Conservation (phyloP, 1,140 invertebrate genomes). For the Leptopilina clavipes region DNA sequence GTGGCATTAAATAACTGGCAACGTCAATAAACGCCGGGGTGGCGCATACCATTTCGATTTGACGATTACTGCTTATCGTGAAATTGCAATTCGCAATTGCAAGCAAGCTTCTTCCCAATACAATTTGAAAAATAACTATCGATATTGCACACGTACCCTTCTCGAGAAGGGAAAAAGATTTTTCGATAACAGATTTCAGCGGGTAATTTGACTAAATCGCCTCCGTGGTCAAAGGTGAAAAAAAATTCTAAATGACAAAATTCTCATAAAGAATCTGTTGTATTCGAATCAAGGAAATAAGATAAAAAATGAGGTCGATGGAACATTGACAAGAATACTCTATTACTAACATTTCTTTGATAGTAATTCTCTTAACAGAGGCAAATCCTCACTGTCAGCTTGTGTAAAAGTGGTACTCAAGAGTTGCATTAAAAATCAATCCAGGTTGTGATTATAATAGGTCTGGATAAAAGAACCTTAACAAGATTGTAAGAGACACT, state of each 20-base stretch:
- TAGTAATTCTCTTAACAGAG: too few species aligned
- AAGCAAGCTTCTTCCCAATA: neutral
- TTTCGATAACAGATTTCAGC: too few species aligned
- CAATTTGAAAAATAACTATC: neutral
- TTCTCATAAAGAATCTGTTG: too few species aligned
- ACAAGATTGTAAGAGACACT: slow-evolving; percentile 28
- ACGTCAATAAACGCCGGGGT: slow-evolving; percentile 11
- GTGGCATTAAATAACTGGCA: slow-evolving; percentile 24
- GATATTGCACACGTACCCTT: slow-evolving; percentile 13
- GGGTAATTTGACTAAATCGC: too few species aligned
- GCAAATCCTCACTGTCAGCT: neutral
- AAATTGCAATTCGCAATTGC: neutral
- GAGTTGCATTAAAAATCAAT: neutral
- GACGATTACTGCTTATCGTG: slow-evolving; percentile 26
- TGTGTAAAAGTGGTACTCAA: slow-evolving; percentile 1
- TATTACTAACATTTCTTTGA: too few species aligned
- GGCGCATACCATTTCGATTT: slow-evolving; percentile 25
- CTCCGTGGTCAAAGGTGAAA: too few species aligned
- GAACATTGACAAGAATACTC: too few species aligned
- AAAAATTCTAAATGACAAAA: too few species aligned
- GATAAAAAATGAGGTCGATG: too few species aligned
- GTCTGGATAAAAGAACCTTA: neutral
- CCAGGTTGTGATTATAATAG: neutral
- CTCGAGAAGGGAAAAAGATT: too few species aligned
- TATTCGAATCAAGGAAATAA: too few species aligned